Conservation (phyloP, 2,888 invertebrate species). For the Leptopilina drosophilae region DNA sequence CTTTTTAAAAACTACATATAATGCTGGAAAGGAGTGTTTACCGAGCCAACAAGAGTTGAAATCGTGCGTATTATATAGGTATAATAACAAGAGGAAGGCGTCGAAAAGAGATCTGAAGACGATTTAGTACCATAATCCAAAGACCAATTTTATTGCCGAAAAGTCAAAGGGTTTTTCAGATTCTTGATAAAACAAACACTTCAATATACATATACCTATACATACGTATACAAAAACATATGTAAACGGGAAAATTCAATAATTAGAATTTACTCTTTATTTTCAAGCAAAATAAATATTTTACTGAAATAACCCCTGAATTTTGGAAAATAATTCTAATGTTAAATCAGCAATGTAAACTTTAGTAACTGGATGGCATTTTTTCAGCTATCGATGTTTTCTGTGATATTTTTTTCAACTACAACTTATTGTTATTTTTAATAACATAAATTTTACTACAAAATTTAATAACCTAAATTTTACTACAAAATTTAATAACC, state of each 20-base stretch:
- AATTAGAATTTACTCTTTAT: not conserved
- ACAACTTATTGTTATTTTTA: too few species aligned
- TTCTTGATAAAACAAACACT: constrained; percentile 6
- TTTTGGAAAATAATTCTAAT: too few species aligned
- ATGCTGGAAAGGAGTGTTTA: not conserved
- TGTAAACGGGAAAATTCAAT: not conserved
- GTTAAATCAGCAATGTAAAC: too few species aligned
- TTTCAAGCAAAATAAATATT: not conserved
- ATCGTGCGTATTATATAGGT: not conserved
- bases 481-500: too few species aligned
- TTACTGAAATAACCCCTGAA: not conserved
- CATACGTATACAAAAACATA: not conserved
- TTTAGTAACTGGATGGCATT: too few species aligned
- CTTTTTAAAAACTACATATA: not conserved
- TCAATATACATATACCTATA: not conserved
- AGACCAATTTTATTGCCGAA: not conserved
- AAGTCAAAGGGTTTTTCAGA: constrained; percentile 3
- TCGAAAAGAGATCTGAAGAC: constrained; percentile 6
- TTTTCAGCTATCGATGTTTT: too few species aligned
- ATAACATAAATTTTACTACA: too few species aligned
- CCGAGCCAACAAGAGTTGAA: constrained; percentile 6
- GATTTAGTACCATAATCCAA: not conserved
- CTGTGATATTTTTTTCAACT: too few species aligned
- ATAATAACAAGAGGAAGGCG: not conserved
- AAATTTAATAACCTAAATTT: too few species aligned